A percentile compares a stretch with the other conserved stretches of the same genome.
phyloP scores from a whole-genome alignment of 2,888 invertebrate species.

The Cryptocheilus praepositus region DNA sequence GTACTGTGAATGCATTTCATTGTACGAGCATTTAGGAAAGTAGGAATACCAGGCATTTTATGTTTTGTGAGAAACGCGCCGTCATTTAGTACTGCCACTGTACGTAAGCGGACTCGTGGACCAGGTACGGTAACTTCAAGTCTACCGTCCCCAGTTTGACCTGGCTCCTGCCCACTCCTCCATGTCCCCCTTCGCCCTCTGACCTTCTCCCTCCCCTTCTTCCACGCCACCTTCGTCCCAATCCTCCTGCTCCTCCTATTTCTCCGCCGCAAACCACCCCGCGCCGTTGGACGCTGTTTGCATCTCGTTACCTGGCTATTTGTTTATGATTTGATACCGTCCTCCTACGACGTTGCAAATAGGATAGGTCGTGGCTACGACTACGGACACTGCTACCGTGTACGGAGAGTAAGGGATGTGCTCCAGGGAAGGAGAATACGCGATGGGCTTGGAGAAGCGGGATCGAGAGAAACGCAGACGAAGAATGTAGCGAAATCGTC shows the following conservation, averaged over 20 bases:
- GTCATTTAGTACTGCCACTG: background rate
- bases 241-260: constrained; percentile 11
- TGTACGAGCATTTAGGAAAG: no score
- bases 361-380: constrained; percentile 19
- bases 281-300: constrained; percentile 59
- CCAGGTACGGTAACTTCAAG: constrained; percentile 11
- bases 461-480: no score
- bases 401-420: no score
- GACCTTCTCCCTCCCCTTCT: background rate
- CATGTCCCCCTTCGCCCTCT: background rate
- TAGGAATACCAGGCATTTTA: no score
- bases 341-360: constrained; percentile 47
- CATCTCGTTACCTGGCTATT: constrained; percentile 71
- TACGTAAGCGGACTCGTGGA: background rate
- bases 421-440: no score
- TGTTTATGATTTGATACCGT: constrained; percentile 71
- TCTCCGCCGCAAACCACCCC: constrained; percentile 13
- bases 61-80: background rate
- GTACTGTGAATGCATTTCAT: no score
- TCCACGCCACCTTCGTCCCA: constrained; percentile 12
- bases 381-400: background rate
- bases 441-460: no score
- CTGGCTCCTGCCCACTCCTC: background rate
- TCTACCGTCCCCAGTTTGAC: constrained; percentile 7
- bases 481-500: no score